Evolutionary conservation across 35 echinoderm and acorn worm genomes (phyloP).

Genomic region (Heliocidaris tuberculata): DNA sequence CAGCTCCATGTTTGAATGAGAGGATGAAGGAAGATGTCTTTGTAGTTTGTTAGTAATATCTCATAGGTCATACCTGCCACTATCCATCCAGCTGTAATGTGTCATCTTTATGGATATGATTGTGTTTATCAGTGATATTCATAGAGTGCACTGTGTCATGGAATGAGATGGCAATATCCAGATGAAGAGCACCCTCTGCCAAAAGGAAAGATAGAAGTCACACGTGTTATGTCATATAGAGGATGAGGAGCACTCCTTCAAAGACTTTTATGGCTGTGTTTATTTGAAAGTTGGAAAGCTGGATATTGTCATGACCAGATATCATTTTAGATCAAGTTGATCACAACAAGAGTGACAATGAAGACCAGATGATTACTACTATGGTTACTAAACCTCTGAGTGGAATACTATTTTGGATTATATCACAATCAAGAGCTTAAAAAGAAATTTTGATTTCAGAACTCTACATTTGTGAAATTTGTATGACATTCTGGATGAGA

Average conservation of each 20-base stretch:
- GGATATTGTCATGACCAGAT: background rate
- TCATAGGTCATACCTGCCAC: background rate
- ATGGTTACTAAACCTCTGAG: background rate
- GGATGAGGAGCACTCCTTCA: background rate
- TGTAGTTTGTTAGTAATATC: background rate
- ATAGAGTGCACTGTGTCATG: background rate
- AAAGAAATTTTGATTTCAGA: background rate
- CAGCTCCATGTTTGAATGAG: background rate
- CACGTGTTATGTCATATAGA: background rate
- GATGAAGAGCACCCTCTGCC: background rate
- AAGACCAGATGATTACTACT: background rate
- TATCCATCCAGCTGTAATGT: background rate
- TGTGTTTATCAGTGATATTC: background rate
- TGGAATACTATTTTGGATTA: background rate
- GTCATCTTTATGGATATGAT: background rate
- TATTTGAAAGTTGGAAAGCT: background rate
- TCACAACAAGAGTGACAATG: background rate
- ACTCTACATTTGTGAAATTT: background rate
- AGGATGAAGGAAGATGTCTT: background rate
- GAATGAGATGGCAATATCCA: background rate
- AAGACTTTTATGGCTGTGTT: background rate
- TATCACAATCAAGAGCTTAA: background rate
- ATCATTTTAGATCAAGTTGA: background rate
- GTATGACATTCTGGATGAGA: background rate
- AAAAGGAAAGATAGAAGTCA: background rate